Conservation (phyloP, 1,140 invertebrate species). For the Macrobrachium nipponense region DNA sequence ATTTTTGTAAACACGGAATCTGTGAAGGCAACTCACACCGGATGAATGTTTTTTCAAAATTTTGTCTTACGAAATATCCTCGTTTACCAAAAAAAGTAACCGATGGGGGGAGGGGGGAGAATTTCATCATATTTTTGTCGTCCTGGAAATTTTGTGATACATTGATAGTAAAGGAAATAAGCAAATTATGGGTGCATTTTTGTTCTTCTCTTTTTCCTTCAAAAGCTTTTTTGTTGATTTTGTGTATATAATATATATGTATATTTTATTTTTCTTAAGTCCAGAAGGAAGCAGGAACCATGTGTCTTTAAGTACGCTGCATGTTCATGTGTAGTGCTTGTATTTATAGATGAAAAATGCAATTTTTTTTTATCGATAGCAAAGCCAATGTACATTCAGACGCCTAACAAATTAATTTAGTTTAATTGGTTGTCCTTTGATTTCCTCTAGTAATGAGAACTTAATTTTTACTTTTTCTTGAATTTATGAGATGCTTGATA, state of each 20-base stretch:
- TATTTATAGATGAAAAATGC: neutral
- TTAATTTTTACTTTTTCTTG: too few species aligned
- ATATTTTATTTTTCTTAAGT: constrained; percentile 33
- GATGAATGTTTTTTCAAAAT: constrained; percentile 16
- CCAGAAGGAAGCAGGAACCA: constrained; percentile 60
- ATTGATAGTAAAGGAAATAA: neutral
- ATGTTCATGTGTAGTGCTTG: neutral
- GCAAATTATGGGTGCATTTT: neutral
- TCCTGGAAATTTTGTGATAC: neutral
- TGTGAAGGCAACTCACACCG: constrained; percentile 46
- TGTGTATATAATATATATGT: constrained; percentile 5
- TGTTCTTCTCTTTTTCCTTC: neutral
- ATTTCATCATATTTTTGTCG: constrained; percentile 38
- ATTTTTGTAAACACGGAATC: constrained; percentile 59
- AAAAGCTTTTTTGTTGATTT: neutral
- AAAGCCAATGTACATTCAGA: neutral
- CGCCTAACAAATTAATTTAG: too few species aligned
- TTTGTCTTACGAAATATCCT: neutral
- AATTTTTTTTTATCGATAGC: neutral
- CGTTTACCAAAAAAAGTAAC: neutral
- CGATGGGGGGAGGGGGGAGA: neutral
- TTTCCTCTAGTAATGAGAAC: too few species aligned
- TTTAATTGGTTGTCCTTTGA: too few species aligned
- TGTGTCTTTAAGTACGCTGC: neutral
- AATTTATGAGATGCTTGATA: too few species aligned